Evolutionary conservation across 2,113 vertebrate genomes (phyloP).

Genomic region (Seriola quinqueradiata): DNA sequence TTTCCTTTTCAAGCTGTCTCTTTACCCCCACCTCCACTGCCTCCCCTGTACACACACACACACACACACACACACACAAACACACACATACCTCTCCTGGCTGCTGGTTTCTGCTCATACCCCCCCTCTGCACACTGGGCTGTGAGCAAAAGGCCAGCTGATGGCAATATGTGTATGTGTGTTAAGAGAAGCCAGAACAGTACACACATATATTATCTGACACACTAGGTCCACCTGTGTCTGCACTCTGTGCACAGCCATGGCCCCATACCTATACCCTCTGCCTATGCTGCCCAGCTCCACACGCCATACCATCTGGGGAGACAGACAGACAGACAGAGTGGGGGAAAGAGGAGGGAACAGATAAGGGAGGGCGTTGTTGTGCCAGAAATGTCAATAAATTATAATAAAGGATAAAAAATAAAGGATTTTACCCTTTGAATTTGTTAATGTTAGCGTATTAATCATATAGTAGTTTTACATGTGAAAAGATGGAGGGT

Average conservation of each 20-base stretch:
- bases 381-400: neutral
- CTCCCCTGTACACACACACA: conserved; percentile 13
- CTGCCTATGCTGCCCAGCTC: conserved; percentile 49
- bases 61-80: conserved; percentile 37
- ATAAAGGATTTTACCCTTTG: neutral
- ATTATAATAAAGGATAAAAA: neutral
- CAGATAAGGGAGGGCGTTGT: conserved; percentile 33
- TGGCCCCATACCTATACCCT: conserved; percentile 41
- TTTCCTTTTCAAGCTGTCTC: conserved; percentile 73
- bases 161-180: conserved; percentile 59
- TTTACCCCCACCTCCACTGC: conserved; percentile 51
- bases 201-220: conserved; percentile 57
- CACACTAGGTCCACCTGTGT: conserved; percentile 71
- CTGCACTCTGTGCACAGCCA: conserved; percentile 54
- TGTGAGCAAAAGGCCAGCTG: conserved; percentile 66
- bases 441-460: neutral
- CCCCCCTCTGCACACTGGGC: conserved; percentile 40
- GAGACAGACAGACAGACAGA: conserved; percentile 6
- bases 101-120: conserved; percentile 59
- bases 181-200: conserved; percentile 54
- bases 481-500: neutral
- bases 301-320: conserved; percentile 42
- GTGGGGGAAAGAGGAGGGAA: neutral
- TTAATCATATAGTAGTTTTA: neutral
- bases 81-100: conserved; percentile 47